Evolutionary conservation across 2,888 invertebrate genomes (phyloP).

Genomic region (Drosophila emarginata): DNA sequence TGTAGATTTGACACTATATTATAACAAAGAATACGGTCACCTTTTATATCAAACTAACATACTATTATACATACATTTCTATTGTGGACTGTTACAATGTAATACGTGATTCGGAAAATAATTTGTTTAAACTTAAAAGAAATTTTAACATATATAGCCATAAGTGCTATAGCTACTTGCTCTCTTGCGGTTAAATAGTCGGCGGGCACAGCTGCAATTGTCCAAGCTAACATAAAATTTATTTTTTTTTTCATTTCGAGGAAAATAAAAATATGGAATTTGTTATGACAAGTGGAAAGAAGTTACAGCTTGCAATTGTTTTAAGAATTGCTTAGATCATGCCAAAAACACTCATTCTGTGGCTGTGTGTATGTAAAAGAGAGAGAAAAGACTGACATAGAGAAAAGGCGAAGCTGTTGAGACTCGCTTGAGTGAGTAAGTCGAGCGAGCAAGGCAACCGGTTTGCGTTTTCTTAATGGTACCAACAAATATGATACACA

Average conservation of each 20-base stretch:
- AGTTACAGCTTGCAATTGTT: background rate
- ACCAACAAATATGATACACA: constrained; percentile 37
- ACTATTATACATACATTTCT: too few relatives aligned
- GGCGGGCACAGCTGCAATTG: too few relatives aligned
- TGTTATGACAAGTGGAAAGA: background rate
- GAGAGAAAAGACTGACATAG: background rate
- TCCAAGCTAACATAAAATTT: background rate
- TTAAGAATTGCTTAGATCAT: background rate
- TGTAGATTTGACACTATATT: too few relatives aligned
- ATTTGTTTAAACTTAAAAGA: too few relatives aligned
- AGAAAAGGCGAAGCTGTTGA: constrained; percentile 5
- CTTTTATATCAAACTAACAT: too few relatives aligned
- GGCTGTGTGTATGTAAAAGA: background rate
- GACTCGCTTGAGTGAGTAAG: constrained; percentile 47
- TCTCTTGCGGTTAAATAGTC: too few relatives aligned
- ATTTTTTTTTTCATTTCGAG: background rate
- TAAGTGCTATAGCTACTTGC: too few relatives aligned
- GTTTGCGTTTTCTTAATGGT: constrained; percentile 56
- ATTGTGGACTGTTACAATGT: too few relatives aligned
- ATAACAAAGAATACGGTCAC: too few relatives aligned
- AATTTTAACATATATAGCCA: too few relatives aligned
- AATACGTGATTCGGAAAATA: too few relatives aligned
- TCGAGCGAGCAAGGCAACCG: constrained; percentile 54
- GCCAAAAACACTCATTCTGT: background rate
- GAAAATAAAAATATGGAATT: background rate